A percentile compares a stretch with the other conserved stretches of the same genome.
Evolutionary conservation across 2,113 vertebrate genomes (phyloP).

Genomic region (Sminthopsis crassicaudata): DNA sequence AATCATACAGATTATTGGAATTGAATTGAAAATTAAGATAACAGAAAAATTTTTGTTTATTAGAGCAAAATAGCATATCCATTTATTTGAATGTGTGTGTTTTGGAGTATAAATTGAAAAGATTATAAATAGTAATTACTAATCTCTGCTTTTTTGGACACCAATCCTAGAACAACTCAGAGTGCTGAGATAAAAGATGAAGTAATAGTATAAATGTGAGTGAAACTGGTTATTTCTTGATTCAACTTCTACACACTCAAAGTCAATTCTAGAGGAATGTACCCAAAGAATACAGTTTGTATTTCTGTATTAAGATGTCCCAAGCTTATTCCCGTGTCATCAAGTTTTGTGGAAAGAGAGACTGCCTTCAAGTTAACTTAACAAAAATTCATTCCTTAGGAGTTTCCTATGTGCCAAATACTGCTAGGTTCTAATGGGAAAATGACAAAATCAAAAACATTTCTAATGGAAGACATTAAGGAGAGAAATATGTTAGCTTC

Average conservation of each 20-base stretch:
- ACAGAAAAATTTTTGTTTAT: slow-evolving; percentile 20
- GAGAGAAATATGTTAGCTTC: neutral
- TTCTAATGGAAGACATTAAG: neutral
- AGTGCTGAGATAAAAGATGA: neutral
- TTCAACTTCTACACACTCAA: neutral
- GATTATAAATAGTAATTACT: slow-evolving; percentile 6
- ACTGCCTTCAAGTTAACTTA: neutral
- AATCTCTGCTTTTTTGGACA: neutral
- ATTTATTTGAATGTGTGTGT: neutral
- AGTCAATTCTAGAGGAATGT: neutral
- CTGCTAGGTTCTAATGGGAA: neutral
- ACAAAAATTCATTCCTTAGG: neutral
- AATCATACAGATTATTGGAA: slow-evolving; percentile 32
- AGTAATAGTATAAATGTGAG: neutral
- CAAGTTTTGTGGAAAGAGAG: neutral
- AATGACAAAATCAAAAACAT: neutral
- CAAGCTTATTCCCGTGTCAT: neutral
- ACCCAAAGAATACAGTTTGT: neutral
- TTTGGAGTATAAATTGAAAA: slow-evolving; percentile 21
- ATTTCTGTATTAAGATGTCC: neutral
- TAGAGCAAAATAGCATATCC: neutral
- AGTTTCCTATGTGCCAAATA: neutral
- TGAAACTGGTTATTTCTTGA: neutral
- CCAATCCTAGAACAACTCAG: slow-evolving; percentile 25
- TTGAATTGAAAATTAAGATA: slow-evolving; percentile 65